phyloP scores from a whole-genome alignment of 2,888 invertebrate species.

The Eristalis intricaria region DNA sequence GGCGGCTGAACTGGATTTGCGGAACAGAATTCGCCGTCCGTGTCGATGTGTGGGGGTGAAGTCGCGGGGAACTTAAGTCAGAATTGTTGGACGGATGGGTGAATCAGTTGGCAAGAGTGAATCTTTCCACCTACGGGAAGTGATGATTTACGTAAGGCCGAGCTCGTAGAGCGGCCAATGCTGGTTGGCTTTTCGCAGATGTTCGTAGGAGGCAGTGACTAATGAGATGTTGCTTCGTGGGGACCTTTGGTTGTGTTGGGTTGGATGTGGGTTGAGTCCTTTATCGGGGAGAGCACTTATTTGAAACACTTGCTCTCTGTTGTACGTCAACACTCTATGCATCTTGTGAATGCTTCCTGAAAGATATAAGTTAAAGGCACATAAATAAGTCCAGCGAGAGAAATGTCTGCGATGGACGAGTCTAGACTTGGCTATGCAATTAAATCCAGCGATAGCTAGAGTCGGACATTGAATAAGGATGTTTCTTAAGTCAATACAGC shows the following conservation, averaged over 20 bases:
- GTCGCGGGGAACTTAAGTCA: neutral
- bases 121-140: neutral
- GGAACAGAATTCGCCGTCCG: neutral
- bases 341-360: too few relatives aligned
- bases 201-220: neutral
- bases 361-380: too few relatives aligned
- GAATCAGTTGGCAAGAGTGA: neutral
- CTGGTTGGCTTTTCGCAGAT: neutral
- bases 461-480: too few relatives aligned
- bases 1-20: neutral
- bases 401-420: too few relatives aligned
- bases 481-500: too few relatives aligned
- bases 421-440: too few relatives aligned
- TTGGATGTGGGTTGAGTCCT: too few relatives aligned
- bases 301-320: too few relatives aligned
- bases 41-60: neutral
- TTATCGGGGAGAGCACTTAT: too few relatives aligned
- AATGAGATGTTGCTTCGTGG: neutral
- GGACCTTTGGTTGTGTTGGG: neutral
- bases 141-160: neutral
- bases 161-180: neutral
- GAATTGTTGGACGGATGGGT: neutral
- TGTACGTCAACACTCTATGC: too few relatives aligned
- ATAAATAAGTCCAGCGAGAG: too few relatives aligned
- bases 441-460: too few relatives aligned